These are phyloP conservation scores for Tineola bisselliella DNA, from an alignment of 2,888 invertebrate genomes.

Conservation along the genomic window DNA sequence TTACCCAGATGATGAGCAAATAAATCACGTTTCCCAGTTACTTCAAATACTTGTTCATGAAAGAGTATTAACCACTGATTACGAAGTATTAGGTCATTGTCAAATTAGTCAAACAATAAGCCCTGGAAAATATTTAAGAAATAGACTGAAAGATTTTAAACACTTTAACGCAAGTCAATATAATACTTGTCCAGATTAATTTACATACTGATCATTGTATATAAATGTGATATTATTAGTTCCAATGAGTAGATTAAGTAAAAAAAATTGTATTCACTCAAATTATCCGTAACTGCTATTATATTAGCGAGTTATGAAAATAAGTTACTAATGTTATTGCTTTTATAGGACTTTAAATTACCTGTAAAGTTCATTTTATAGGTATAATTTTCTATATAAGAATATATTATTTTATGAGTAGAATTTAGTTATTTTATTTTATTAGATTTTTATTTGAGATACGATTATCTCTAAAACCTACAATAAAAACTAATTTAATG, in stretches of 20 bases:
- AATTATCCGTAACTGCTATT: no score
- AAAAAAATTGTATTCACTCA: no score
- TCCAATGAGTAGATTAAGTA: no score
- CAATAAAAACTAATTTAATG: no score
- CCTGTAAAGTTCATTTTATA: no score
- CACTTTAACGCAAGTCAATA: constrained; percentile 35
- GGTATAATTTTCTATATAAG: no score
- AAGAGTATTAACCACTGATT: constrained; percentile 30
- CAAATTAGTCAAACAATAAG: constrained; percentile 32
- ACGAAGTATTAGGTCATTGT: constrained; percentile 37
- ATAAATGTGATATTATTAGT: no score
- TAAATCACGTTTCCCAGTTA: constrained; percentile 34
- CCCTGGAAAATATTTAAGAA: constrained; percentile 37
- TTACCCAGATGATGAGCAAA: constrained; percentile 27
- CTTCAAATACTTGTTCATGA: constrained; percentile 31
- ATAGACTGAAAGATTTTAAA: constrained; percentile 26
- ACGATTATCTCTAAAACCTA: constrained; percentile 1
- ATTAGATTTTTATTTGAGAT: constrained; percentile 15
- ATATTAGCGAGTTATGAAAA: no score
- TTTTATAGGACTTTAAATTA: no score
- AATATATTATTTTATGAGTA: neutral
- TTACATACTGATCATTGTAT: neutral
- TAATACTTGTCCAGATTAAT: neutral
- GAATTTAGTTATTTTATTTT: constrained; percentile 12
- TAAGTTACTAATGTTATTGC: no score